A percentile compares a stretch with the other conserved stretches of the same genome.
phyloP scores from a whole-genome alignment of 92 coral and sea anemone species.

The Epizoanthus rinbou region DNA sequence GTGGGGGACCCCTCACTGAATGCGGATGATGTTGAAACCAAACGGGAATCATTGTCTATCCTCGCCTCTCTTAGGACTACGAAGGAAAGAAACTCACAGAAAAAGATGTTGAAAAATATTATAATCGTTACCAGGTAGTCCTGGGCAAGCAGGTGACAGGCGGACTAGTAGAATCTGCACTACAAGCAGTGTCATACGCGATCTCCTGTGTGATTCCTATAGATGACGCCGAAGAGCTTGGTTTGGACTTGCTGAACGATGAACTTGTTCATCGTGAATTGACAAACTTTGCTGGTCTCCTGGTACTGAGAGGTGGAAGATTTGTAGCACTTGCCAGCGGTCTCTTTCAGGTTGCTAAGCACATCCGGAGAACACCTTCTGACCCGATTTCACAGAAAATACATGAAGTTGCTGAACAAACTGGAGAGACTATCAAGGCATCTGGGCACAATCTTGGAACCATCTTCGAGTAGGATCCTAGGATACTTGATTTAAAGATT shows the following conservation, averaged over 20 bases:
- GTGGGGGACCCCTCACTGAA: too few relatives aligned
- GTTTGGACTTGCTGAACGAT: too few relatives aligned
- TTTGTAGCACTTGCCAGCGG: too few relatives aligned
- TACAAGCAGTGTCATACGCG: slow-evolving; percentile 37
- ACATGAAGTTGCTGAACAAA: background rate
- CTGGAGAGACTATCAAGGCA: background rate
- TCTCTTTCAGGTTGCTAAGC: slow-evolving; percentile 35
- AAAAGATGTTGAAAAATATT: slow-evolving; percentile 46
- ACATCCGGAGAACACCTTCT: background rate
- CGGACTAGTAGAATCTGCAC: slow-evolving; percentile 47
- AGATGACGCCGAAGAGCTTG: too few relatives aligned
- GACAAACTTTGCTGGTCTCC: slow-evolving; percentile 30
- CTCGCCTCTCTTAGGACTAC: slow-evolving; percentile 51
- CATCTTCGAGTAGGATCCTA: too few relatives aligned
- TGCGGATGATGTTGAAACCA: slow-evolving; percentile 48
- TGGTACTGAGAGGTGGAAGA: too few relatives aligned
- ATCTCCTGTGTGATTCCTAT: too few relatives aligned
- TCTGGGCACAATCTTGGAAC: too few relatives aligned
- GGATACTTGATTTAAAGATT: too few relatives aligned
- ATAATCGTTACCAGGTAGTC: slow-evolving; percentile 50
- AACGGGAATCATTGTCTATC: slow-evolving; percentile 58
- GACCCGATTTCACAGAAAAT: background rate
- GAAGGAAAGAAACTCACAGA: slow-evolving; percentile 53
- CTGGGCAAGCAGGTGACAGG: slow-evolving; percentile 58
- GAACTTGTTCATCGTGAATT: slow-evolving; percentile 33